Conservation (phyloP, 2,113 vertebrate genomes). For the Podocnemis expansa region DNA sequence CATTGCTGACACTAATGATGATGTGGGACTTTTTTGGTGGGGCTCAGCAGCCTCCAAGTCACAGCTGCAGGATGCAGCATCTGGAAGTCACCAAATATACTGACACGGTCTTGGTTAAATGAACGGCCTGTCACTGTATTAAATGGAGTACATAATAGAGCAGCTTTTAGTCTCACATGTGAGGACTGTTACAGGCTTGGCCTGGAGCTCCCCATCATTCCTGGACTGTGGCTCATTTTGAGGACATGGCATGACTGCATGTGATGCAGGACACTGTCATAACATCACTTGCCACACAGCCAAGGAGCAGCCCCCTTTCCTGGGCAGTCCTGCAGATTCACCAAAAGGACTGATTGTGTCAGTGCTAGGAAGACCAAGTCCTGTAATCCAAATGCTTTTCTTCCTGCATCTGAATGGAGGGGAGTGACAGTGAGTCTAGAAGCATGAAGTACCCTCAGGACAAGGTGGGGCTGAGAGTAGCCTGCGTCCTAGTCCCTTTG, state of each 20-base stretch:
- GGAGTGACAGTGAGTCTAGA: not conserved
- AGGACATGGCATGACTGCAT: not conserved
- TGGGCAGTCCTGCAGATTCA: not conserved
- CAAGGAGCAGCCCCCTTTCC: not conserved
- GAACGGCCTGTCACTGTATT: not conserved
- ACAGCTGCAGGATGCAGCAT: not conserved
- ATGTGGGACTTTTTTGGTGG: not conserved
- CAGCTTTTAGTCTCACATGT: not conserved
- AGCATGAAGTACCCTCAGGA: fast-evolving
- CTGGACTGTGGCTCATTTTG: not conserved
- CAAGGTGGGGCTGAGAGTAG: not conserved
- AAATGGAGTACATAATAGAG: not conserved
- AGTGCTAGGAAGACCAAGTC: not conserved
- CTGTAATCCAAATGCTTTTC: not conserved
- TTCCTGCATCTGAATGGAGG: fast-evolving
- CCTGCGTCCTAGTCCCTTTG: not conserved
- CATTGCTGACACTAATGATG: not conserved
- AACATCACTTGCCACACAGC: not conserved
- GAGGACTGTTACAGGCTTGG: not conserved
- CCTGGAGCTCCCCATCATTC: not conserved
- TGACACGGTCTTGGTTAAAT: not conserved
- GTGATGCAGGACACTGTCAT: not conserved
- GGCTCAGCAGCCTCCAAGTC: not conserved
- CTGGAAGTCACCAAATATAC: not conserved
- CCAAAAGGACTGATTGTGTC: not conserved